Evolutionary conservation across 2,113 vertebrate genomes (phyloP).

Genomic region (Tragelaphus imberbis): DNA sequence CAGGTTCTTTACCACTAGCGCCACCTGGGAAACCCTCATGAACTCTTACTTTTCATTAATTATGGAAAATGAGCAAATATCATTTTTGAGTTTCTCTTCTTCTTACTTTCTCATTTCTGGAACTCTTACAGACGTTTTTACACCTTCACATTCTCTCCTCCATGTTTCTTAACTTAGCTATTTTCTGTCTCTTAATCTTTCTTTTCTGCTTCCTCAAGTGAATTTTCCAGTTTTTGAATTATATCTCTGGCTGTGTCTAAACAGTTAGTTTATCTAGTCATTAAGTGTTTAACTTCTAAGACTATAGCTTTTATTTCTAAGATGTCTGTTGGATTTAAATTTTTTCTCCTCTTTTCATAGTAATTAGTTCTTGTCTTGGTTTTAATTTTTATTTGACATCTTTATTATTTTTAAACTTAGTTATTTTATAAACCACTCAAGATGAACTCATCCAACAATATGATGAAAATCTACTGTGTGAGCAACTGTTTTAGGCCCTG

Average conservation of each 20-base stretch:
- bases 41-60: neutral
- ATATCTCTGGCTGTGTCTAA: neutral
- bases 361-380: neutral
- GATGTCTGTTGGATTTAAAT: neutral
- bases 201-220: neutral
- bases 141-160: neutral
- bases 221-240: neutral
- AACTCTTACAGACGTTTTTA: neutral
- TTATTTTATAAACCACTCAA: neutral
- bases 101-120: neutral
- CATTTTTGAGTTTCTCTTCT: neutral
- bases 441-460: neutral
- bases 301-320: neutral
- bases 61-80: neutral
- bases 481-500: neutral
- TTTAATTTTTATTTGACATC: neutral
- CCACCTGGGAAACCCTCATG: neutral
- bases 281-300: neutral
- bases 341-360: neutral
- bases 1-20: neutral
- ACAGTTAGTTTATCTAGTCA: neutral
- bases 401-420: neutral
- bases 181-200: neutral
- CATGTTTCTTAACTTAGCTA: neutral
- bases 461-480: neutral